Evolutionary conservation across 2,888 invertebrate species (phyloP), one percentile per base, ranked within the genome.

Genomic region (Anaspis maculata): DNA sequence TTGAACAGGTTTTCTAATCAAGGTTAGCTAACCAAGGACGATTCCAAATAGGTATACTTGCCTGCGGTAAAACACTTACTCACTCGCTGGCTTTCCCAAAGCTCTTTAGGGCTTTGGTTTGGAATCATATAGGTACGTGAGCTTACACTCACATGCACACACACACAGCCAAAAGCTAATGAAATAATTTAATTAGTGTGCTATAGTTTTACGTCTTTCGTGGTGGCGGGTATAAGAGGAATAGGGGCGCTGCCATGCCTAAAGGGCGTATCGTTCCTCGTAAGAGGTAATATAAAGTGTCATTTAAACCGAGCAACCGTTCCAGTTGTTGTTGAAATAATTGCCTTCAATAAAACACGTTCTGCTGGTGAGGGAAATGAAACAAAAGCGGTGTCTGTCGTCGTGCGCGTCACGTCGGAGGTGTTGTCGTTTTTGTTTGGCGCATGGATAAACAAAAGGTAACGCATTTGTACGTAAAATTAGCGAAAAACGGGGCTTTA

Each of bases 301-400:
- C 37, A 27, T 37, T 37, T 32, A 33, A 37, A 26, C 25, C 29
- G 25, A 32, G 33, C 37, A 30, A 29, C 25, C 37, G 25, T 37
- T 32, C 30, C 27, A 30, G 35, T 27, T 30, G 36, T 27, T 31
- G 36, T 27, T 33, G 37, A 30, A 37, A 37, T 33, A 37, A 37
- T 37, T 37, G 30, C 30, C 33, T 15, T 33, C 37, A 37, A 33
- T 37, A 33, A 37, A 37, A 37, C 37, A 37, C 33, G 33, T 37
- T 37, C 37, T 37, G 32, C 32, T 30, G 26, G 36, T 31, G 31
- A 36, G 36, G 31, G 32, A 37, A 32, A 37, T 28, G 32, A 24
- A 32, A 37, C 37, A 37, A 37, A 37, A 32, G 28, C 19, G 27
- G 28, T 37, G 28, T 37, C 32, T 32, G 32, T 13, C 32, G 37